phyloP scores from a whole-genome alignment of 1,140 invertebrate species.

The Drosophila repletoides region DNA sequence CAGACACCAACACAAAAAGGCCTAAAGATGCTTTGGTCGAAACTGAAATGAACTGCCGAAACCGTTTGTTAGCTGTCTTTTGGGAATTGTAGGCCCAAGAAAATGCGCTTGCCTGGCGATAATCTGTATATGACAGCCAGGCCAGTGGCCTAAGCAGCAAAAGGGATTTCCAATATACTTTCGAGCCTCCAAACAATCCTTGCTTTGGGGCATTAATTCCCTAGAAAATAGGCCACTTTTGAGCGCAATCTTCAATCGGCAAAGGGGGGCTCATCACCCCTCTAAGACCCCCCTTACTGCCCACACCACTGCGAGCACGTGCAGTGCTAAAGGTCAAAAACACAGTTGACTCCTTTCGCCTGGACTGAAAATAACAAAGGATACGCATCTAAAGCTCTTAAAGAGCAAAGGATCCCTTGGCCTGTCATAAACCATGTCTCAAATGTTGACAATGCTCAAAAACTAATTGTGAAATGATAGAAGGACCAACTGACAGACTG shows the following conservation, averaged over 20 bases:
- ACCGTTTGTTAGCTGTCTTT: constrained; percentile 53
- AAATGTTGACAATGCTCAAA: constrained; percentile 20
- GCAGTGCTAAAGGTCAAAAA: constrained; percentile 6
- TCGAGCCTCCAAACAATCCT: too few relatives aligned
- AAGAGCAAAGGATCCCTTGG: constrained; percentile 3
- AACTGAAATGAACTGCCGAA: constrained; percentile 48
- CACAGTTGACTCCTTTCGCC: constrained; percentile 33
- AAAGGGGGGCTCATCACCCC: too few relatives aligned
- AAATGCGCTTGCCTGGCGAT: constrained; percentile 50
- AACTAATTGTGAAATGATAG: constrained; percentile 60
- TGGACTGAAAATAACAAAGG: too few relatives aligned
- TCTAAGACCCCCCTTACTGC: too few relatives aligned
- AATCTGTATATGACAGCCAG: constrained; percentile 66
- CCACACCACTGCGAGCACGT: too few relatives aligned
- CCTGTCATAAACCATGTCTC: constrained; percentile 8
- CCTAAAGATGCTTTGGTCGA: too few relatives aligned
- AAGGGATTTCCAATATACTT: too few relatives aligned
- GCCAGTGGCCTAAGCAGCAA: too few relatives aligned
- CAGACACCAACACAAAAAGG: constrained; percentile 3
- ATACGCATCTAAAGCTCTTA: too few relatives aligned
- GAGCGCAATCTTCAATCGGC: too few relatives aligned
- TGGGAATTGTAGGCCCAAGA: constrained; percentile 49
- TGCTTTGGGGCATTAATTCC: too few relatives aligned
- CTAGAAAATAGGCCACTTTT: too few relatives aligned
- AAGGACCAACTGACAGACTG: not conserved